Evolutionary conservation across 2,113 vertebrate genomes (phyloP).

Genomic region (Gadus chalcogrammus): DNA sequence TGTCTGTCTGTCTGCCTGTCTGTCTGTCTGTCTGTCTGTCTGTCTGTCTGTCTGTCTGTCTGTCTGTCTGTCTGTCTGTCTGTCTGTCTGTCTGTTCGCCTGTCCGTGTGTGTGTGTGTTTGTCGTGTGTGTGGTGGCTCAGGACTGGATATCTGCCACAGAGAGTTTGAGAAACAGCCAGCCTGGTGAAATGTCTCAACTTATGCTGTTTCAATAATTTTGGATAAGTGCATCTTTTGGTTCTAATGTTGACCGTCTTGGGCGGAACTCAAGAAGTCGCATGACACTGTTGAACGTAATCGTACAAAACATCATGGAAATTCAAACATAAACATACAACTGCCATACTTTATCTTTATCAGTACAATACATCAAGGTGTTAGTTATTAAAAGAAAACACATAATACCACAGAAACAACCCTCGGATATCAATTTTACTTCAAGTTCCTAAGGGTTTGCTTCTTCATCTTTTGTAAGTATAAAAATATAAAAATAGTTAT

Average conservation of each 20-base stretch:
- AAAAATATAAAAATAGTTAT: background rate
- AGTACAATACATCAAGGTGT: conserved; percentile 8
- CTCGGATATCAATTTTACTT: conserved; percentile 4
- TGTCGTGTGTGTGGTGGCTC: background rate
- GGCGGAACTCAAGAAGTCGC: background rate
- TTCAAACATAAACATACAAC: no score
- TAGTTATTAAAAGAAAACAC: conserved; percentile 29
- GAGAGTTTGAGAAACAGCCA: background rate
- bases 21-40: background rate
- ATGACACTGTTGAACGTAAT: conserved; percentile 9
- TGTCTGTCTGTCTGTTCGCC: background rate
- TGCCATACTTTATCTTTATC: background rate
- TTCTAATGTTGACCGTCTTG: conserved; percentile 29
- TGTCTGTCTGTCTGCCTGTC: no score
- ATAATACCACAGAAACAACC: conserved; percentile 11
- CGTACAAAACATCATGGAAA: conserved; percentile 8
- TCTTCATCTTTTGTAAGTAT: background rate
- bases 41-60: background rate
- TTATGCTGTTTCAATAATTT: background rate
- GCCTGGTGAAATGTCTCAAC: conserved; percentile 14
- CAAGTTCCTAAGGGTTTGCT: background rate
- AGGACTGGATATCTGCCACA: conserved; percentile 1
- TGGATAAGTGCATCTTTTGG: conserved; percentile 18
- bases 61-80: no score
- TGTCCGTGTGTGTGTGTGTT: background rate